These are phyloP conservation scores for Meandrusa payeni DNA, from an alignment of 2,888 invertebrate species.

Conservation along the genomic window DNA sequence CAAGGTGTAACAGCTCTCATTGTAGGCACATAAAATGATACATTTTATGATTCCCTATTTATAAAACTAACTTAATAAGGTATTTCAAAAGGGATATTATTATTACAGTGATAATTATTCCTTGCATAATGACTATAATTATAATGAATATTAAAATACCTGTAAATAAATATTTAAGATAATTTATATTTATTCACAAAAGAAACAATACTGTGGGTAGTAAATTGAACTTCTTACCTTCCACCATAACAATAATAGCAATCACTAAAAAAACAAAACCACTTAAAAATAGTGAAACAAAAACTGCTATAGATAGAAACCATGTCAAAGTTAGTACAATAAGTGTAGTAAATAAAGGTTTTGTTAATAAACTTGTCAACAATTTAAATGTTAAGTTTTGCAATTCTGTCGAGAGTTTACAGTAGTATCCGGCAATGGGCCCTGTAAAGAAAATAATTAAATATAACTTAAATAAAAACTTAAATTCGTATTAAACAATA, in stretches of 20 bases:
- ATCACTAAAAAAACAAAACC: constrained; percentile 27
- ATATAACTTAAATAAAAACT: background rate
- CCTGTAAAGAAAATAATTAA: constrained; percentile 8
- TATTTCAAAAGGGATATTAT: constrained; percentile 1
- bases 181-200: background rate
- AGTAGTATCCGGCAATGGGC: constrained; percentile 10
- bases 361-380: constrained; percentile 22
- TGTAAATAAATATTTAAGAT: constrained; percentile 6
- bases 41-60: too few relatives aligned
- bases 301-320: constrained; percentile 32
- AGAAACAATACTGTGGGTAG: too few relatives aligned
- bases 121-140: background rate
- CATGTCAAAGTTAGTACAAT: constrained; percentile 32
- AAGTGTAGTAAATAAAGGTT: constrained; percentile 45
- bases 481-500: background rate
- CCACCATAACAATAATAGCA: constrained; percentile 41
- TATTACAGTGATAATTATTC: constrained; percentile 5
- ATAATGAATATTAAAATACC: constrained; percentile 8
- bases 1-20: too few relatives aligned
- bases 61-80: too few relatives aligned
- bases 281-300: constrained; percentile 35
- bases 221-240: constrained; percentile 56
- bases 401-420: background rate
- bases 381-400: background rate
- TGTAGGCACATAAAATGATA: too few relatives aligned